phyloP scores from a whole-genome alignment of 2,113 vertebrate species.

The Psilopogon haemacephalus region DNA sequence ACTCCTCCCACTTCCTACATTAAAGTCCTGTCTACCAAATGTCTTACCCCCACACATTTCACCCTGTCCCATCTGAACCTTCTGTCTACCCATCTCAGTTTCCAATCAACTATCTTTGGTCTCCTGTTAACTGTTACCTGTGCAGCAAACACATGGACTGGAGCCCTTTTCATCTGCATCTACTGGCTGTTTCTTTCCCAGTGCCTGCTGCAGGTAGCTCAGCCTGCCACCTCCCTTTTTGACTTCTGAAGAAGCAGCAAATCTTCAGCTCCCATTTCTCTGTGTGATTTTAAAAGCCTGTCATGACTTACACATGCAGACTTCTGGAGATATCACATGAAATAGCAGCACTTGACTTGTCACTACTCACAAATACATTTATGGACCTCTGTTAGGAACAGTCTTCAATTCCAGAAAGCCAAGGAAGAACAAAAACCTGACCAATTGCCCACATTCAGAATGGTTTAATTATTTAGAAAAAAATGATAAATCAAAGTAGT shows the following conservation, averaged over 20 bases:
- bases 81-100: background rate
- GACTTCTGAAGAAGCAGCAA: background rate
- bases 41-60: background rate
- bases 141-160: background rate
- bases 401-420: background rate
- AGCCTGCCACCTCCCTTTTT: background rate
- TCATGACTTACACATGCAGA: background rate
- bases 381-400: background rate
- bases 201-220: background rate
- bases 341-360: background rate
- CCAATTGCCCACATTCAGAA: background rate
- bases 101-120: background rate
- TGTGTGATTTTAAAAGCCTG: background rate
- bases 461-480: background rate
- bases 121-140: background rate
- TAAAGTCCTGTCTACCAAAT: background rate
- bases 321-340: background rate
- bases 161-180: background rate
- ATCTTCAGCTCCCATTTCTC: background rate
- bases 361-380: background rate
- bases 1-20: background rate
- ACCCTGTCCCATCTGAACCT: background rate
- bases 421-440: background rate
- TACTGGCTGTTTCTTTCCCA: background rate
- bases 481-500: background rate